These are phyloP conservation scores for Littorina saxatilis DNA, from an alignment of 1,140 invertebrate genomes.

Conservation along the genomic window DNA sequence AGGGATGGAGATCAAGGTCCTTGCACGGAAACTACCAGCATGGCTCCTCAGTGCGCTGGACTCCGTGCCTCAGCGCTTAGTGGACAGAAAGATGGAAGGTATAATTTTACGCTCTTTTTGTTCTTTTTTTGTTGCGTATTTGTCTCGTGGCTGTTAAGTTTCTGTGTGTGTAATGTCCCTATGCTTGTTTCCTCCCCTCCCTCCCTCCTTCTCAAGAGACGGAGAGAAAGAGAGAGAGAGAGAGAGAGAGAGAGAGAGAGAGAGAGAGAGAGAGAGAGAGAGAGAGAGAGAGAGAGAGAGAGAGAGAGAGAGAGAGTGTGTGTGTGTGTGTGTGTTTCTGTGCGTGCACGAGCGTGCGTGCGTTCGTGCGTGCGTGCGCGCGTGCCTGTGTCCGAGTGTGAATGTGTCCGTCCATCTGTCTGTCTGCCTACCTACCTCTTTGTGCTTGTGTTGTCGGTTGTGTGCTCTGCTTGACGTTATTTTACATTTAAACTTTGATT, in stretches of 20 bases:
- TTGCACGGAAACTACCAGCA: slow-evolving; percentile 63
- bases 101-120: too few species aligned
- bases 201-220: too few species aligned
- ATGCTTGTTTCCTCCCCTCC: too few species aligned
- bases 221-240: too few species aligned
- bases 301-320: slow-evolving; percentile 62
- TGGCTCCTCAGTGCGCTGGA: slow-evolving; percentile 69
- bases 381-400: too few species aligned
- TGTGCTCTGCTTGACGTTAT: not conserved
- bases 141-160: too few species aligned
- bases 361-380: slow-evolving; percentile 13
- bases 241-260: slow-evolving; percentile 72
- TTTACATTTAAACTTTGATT: not conserved
- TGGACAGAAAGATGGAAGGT: slow-evolving; percentile 71
- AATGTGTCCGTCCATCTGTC: not conserved
- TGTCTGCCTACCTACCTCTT: not conserved
- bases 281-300: slow-evolving; percentile 72
- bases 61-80: slow-evolving; percentile 62
- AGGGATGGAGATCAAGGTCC: slow-evolving; percentile 66
- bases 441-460: not conserved
- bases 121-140: too few species aligned
- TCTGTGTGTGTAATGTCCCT: too few species aligned
- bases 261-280: slow-evolving; percentile 72
- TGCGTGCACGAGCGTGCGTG: not conserved
- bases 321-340: not conserved